Conservation (phyloP, 1,140 invertebrate genomes). For the Trialeurodes vaporariorum region DNA sequence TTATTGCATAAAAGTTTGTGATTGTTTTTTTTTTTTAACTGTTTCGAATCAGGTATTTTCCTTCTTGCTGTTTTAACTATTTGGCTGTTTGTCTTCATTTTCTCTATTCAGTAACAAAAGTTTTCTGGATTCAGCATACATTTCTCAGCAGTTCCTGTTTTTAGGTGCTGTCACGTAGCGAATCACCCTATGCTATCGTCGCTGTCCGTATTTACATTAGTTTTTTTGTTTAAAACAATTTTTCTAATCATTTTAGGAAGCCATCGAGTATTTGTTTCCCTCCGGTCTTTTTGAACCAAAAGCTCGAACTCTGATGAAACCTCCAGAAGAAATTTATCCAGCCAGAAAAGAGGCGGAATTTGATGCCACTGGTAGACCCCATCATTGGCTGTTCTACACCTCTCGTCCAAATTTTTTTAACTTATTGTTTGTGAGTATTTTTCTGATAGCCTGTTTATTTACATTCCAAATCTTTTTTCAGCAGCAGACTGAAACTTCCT, state of each 20-base stretch:
- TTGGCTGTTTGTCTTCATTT: too few relatives aligned
- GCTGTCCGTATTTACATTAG: too few relatives aligned
- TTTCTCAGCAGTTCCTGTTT: too few relatives aligned
- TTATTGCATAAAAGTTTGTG: too few relatives aligned
- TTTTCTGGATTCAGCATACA: too few relatives aligned
- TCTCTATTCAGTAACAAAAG: too few relatives aligned
- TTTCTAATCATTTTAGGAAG: conserved; percentile 45
- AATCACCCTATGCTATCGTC: too few relatives aligned
- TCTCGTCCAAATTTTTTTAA: conserved; percentile 69
- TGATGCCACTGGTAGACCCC: conserved; percentile 74
- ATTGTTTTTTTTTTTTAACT: too few relatives aligned
- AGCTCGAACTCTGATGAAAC: conserved; percentile 75
- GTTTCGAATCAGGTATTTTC: too few relatives aligned
- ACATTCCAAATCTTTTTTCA: too few relatives aligned
- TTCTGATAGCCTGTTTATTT: conserved; percentile 15
- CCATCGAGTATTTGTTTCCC: conserved; percentile 85
- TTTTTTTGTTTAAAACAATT: conserved; percentile 18
- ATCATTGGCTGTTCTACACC: conserved; percentile 84
- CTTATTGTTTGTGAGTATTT: conserved; percentile 57
- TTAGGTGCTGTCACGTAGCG: too few relatives aligned
- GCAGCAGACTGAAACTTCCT: too few relatives aligned
- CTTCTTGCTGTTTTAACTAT: not conserved
- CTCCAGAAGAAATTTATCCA: conserved; percentile 76
- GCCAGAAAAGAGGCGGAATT: conserved; percentile 77
- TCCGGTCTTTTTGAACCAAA: conserved; percentile 71